Evolutionary conservation across 1,140 invertebrate species (phyloP).

Genomic region (Portunus trituberculatus): DNA sequence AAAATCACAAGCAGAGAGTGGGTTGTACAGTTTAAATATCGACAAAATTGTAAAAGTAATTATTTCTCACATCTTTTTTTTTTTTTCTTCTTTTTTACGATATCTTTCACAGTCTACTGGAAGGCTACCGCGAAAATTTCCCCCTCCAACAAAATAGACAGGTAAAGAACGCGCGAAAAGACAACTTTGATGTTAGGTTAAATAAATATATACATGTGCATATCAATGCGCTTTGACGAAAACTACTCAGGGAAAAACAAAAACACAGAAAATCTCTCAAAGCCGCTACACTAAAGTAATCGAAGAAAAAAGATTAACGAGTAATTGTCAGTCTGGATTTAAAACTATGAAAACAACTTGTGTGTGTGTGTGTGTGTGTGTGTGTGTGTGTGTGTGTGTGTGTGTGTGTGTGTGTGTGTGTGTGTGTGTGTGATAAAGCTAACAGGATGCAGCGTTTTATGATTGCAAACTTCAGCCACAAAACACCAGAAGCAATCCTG

Average conservation of each 20-base stretch:
- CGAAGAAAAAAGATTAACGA: neutral
- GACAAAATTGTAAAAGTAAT: neutral
- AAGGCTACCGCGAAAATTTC: neutral
- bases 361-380: constrained; percentile 50
- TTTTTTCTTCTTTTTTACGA: neutral
- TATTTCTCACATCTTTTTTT: neutral
- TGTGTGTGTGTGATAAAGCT: too few species aligned
- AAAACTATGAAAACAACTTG: neutral
- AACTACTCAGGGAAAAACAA: neutral
- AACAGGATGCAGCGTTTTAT: too few species aligned
- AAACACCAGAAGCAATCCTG: too few species aligned
- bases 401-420: too few species aligned
- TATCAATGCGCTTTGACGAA: neutral
- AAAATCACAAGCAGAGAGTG: neutral
- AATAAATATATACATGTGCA: too few species aligned
- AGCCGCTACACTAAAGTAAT: neutral
- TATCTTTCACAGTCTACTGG: too few species aligned
- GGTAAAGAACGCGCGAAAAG: too few species aligned
- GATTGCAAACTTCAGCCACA: too few species aligned
- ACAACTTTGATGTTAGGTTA: too few species aligned
- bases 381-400: constrained; percentile 51
- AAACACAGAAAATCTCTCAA: neutral
- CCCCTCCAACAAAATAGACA: neutral
- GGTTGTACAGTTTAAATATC: neutral
- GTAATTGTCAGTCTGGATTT: neutral